phyloP scores from a whole-genome alignment of 2,888 invertebrate genomes.

The Pomacea canaliculata region DNA sequence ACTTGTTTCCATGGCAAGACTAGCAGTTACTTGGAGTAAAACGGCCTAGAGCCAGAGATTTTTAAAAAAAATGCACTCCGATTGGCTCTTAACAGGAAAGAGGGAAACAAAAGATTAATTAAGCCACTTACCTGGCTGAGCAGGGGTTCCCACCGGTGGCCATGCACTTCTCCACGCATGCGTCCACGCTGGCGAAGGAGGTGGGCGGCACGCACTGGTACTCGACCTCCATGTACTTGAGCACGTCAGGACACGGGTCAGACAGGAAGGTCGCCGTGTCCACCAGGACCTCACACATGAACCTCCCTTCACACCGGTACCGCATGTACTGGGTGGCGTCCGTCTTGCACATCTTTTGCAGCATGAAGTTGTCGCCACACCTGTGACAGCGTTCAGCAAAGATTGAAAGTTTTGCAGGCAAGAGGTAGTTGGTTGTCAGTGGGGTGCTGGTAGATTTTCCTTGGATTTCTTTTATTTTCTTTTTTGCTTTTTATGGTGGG shows the following conservation, averaged over 20 bases:
- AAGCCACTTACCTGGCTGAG: no score
- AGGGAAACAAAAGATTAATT: no score
- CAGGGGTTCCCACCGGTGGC: neutral
- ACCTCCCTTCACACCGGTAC: neutral
- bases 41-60: no score
- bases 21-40: no score
- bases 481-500: no score
- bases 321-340: conserved; percentile 1
- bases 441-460: no score
- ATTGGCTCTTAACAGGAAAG: no score
- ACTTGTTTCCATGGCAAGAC: no score
- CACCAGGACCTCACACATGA: neutral
- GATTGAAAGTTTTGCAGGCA: no score
- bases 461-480: no score
- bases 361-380: neutral
- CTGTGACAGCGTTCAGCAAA: neutral
- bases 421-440: no score
- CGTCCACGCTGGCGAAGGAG: neutral
- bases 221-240: conserved; percentile 5
- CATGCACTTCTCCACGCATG: neutral
- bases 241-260: neutral
- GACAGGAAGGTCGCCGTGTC: conserved; percentile 1
- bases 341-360: neutral
- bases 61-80: no score
- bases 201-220: neutral